phyloP scores from a whole-genome alignment of 1,140 invertebrate species.

The Trialeurodes vaporariorum region DNA sequence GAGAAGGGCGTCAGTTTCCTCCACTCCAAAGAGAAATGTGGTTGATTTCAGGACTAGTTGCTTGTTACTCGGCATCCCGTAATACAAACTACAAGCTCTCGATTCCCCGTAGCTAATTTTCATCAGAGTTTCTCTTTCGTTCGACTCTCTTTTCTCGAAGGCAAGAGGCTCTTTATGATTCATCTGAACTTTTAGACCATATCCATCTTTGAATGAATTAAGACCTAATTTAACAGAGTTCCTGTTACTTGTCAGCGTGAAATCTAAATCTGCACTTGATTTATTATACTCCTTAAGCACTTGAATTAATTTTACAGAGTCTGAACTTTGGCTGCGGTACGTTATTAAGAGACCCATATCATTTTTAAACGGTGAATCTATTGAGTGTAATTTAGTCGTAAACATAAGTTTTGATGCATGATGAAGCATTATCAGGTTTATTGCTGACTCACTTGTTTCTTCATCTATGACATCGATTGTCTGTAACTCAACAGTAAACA shows the following conservation, averaged over 20 bases:
- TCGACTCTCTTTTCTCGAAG: background rate
- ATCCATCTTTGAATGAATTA: background rate
- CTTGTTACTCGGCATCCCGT: background rate
- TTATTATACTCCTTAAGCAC: background rate
- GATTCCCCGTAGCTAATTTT: background rate
- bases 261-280: background rate
- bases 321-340: background rate
- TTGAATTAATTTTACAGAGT: background rate
- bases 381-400: background rate
- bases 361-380: background rate
- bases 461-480: background rate
- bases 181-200: background rate
- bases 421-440: background rate
- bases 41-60: background rate
- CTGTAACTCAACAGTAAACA: background rate
- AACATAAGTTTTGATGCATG: background rate
- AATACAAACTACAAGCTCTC: background rate
- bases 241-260: background rate
- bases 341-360: background rate
- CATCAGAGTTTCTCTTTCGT: background rate
- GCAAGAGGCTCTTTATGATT: background rate
- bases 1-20: background rate
- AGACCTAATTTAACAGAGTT: background rate
- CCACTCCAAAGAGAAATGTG: background rate
- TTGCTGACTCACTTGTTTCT: background rate